These are phyloP conservation scores for Geococcyx californianus DNA, from an alignment of 2,113 vertebrate species.

Conservation along the genomic window DNA sequence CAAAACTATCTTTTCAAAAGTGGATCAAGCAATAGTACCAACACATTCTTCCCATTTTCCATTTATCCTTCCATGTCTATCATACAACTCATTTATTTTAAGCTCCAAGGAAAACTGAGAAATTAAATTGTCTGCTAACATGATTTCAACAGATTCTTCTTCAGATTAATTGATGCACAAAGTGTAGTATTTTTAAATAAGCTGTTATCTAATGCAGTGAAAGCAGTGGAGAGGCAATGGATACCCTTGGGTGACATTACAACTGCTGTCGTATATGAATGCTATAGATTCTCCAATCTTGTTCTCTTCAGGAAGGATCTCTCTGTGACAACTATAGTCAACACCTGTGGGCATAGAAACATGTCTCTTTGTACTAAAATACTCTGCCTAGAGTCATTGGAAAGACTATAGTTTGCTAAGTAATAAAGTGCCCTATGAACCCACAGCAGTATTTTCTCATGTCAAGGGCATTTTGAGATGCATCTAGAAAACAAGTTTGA, in stretches of 20 bases:
- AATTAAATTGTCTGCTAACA: slow-evolving; percentile 20
- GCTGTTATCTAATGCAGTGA: background rate
- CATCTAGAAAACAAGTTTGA: background rate
- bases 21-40: background rate
- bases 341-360: background rate
- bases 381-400: background rate
- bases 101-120: background rate
- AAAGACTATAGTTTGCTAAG: background rate
- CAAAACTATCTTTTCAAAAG: slow-evolving; percentile 26
- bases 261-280: background rate
- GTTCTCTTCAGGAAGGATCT: background rate
- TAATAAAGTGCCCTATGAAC: background rate
- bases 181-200: background rate
- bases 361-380: background rate
- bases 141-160: background rate
- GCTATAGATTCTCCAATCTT: background rate
- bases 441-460: background rate
- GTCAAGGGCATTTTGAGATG: background rate
- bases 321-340: background rate
- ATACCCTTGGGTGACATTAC: background rate
- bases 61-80: background rate
- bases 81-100: background rate
- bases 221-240: background rate
- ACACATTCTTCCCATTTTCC: background rate
- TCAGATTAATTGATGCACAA: background rate